These are phyloP conservation scores for Minunthozetes semirufus DNA, from an alignment of 2,888 invertebrate genomes.

Conservation along the genomic window DNA sequence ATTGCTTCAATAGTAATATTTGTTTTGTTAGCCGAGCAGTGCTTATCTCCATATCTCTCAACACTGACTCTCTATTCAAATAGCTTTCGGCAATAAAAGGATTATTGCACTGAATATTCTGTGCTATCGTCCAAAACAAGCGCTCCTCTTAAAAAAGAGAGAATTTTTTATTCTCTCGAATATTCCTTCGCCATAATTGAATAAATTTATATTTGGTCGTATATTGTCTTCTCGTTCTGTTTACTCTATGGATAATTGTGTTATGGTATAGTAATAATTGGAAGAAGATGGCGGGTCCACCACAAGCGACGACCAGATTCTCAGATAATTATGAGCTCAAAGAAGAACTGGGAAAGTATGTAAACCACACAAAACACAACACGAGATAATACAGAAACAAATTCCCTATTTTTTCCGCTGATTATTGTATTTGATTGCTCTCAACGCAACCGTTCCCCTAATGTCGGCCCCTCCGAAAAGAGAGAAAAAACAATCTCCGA, in stretches of 20 bases:
- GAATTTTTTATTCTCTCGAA: too few species aligned
- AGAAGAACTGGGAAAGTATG: constrained; percentile 98
- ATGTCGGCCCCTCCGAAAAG: neutral
- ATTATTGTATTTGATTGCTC: neutral
- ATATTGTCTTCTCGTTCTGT: neutral
- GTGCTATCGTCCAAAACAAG: too few species aligned
- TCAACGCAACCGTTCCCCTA: neutral
- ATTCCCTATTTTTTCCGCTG: neutral
- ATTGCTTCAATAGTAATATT: too few species aligned
- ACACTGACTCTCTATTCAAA: too few species aligned
- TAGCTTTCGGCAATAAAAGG: too few species aligned
- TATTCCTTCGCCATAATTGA: too few species aligned
- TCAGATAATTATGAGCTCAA: constrained; percentile 99
- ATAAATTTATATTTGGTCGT: neutral
- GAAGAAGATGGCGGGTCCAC: constrained; percentile 35
- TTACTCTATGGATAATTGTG: neutral
- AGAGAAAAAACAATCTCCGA: neutral
- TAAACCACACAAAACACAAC: constrained; percentile 46
- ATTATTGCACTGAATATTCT: too few species aligned
- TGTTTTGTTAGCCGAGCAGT: too few species aligned
- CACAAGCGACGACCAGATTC: constrained; percentile 73
- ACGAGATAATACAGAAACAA: too few species aligned
- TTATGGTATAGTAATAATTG: neutral
- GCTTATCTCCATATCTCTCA: too few species aligned
- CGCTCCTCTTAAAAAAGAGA: too few species aligned